phyloP scores from a whole-genome alignment of 2,113 vertebrate species.

The Hydrolagus affinis region DNA sequence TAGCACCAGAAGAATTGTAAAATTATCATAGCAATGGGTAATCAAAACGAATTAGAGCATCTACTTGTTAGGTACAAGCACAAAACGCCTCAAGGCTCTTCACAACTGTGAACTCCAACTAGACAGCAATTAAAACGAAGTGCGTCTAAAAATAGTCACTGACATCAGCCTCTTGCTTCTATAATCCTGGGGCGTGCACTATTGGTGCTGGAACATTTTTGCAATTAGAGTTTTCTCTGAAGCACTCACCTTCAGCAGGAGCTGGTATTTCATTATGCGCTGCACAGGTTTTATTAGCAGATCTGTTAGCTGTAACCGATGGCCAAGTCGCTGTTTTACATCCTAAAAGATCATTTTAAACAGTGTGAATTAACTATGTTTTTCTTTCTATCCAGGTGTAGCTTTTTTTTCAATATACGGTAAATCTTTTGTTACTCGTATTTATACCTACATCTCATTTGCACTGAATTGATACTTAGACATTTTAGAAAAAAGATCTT shows the following conservation, averaged over 20 bases:
- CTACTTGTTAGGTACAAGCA: neutral
- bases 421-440: neutral
- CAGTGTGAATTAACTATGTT: neutral
- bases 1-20: neutral
- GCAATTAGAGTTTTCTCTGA: neutral
- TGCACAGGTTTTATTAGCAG: constrained; percentile 89
- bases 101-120: neutral
- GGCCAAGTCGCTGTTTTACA: constrained; percentile 83
- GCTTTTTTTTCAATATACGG: too few relatives aligned
- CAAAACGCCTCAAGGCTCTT: neutral
- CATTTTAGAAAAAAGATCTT: neutral
- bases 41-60: neutral
- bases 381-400: neutral
- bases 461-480: neutral
- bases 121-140: neutral
- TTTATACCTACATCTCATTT: neutral
- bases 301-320: constrained; percentile 84
- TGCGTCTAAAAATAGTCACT: neutral
- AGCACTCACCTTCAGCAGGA: constrained; percentile 81
- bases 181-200: neutral
- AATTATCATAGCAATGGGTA: neutral
- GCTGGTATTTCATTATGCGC: constrained; percentile 97
- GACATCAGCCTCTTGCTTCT: neutral
- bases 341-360: constrained; percentile 56
- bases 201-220: neutral